phyloP scores from a whole-genome alignment of 2,888 invertebrate species.

The Gortyna flavago region DNA sequence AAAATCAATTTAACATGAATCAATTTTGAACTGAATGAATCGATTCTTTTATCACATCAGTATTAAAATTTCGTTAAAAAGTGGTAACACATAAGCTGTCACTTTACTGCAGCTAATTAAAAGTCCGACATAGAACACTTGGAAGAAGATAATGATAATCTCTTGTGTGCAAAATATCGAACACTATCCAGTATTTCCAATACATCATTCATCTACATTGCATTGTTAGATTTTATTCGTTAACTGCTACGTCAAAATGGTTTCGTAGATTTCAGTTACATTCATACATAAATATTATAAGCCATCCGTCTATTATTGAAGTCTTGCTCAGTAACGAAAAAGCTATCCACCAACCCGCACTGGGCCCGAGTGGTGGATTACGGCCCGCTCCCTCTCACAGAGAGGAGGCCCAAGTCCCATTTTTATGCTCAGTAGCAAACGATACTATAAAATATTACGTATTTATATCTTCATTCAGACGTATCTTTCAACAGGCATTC shows the following conservation, averaged over 20 bases:
- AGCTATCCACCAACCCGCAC: not conserved
- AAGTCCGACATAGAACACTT: constrained; percentile 12
- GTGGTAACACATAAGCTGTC: too few relatives aligned
- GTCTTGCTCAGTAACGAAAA: not conserved
- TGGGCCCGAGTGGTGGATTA: not conserved
- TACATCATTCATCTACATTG: constrained; percentile 47
- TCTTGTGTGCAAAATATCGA: constrained; percentile 27
- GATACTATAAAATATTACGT: constrained; percentile 42
- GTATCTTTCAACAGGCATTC: constrained; percentile 3
- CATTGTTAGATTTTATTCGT: constrained; percentile 59
- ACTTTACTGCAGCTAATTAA: too few relatives aligned
- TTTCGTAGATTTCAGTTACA: constrained; percentile 53
- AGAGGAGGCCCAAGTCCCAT: too few relatives aligned
- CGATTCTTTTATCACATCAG: too few relatives aligned
- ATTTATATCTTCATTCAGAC: constrained; percentile 26
- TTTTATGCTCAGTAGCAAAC: constrained; percentile 1
- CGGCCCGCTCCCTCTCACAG: not conserved
- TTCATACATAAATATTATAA: constrained; percentile 12
- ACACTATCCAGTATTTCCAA: constrained; percentile 21
- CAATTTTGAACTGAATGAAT: too few relatives aligned
- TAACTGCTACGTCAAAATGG: constrained; percentile 34
- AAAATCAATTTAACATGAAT: too few relatives aligned
- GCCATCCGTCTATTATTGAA: not conserved
- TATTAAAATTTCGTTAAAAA: too few relatives aligned
- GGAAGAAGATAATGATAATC: constrained; percentile 39